Evolutionary conservation across 2,797 vertebrate genomes (phyloP).

Genomic region (Gadopsis bispinosus): DNA sequence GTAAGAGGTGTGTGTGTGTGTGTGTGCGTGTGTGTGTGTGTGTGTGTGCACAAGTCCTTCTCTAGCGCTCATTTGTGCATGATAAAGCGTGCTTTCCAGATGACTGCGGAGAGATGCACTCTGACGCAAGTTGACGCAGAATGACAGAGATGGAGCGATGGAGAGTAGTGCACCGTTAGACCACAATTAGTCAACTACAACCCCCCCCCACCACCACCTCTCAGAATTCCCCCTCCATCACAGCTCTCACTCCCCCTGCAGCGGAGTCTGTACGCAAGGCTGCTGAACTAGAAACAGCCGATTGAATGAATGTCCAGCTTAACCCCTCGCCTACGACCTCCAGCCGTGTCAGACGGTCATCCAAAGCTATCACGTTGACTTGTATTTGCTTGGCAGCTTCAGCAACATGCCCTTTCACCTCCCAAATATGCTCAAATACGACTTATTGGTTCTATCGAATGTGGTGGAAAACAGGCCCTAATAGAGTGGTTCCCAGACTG

Average conservation of each 20-base stretch:
- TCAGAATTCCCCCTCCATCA: constrained; percentile 16
- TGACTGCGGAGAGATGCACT: constrained; percentile 56
- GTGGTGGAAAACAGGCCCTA: not conserved
- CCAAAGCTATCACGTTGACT: not conserved
- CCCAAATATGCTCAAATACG: not conserved
- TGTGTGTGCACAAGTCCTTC: constrained; percentile 1
- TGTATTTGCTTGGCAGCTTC: not conserved
- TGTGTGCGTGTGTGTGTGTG: constrained; percentile 5
- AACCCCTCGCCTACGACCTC: constrained; percentile 33
- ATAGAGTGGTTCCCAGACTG: not conserved
- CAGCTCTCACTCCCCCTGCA: constrained; percentile 33
- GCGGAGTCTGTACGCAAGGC: constrained; percentile 41
- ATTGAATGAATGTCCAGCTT: constrained; percentile 20
- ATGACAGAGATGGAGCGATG: constrained; percentile 53
- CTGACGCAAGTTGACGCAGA: constrained; percentile 47
- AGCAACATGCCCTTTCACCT: not conserved
- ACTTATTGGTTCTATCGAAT: not conserved
- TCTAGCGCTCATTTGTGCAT: constrained; percentile 48
- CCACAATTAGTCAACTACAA: constrained; percentile 73
- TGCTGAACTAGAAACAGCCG: constrained; percentile 68
- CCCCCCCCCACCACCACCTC: constrained; percentile 2
- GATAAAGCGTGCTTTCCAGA: constrained; percentile 63
- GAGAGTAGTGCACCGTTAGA: constrained; percentile 47
- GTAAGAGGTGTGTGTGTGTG: constrained; percentile 19
- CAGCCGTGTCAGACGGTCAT: not conserved